Conservation (phyloP, 2,797 vertebrate genomes). For the Mergus octosetaceus region DNA sequence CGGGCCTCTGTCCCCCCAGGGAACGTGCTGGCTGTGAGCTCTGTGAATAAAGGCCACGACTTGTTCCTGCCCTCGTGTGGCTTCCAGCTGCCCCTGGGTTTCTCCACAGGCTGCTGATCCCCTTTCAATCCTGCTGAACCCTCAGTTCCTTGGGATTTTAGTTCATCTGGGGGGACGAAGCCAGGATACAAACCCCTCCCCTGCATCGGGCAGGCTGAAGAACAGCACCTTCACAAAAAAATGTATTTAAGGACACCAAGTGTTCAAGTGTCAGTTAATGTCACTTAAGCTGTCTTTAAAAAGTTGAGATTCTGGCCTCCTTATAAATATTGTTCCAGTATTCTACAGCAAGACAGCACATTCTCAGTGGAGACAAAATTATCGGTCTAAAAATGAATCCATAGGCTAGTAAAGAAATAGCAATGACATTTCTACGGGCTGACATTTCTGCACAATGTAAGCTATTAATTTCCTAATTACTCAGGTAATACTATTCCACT, state of each 20-base stretch:
- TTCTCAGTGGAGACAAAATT: not conserved
- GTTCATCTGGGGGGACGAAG: not conserved
- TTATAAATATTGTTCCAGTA: not conserved
- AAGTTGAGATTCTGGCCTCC: not conserved
- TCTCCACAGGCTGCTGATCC: not conserved
- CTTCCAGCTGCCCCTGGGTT: fast-evolving
- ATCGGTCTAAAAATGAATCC: not conserved
- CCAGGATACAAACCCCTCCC: not conserved
- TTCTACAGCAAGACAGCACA: not conserved
- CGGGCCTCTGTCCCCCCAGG: not conserved
- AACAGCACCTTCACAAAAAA: not conserved
- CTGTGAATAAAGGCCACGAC: not conserved
- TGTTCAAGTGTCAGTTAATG: not conserved
- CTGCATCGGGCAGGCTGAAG: not conserved
- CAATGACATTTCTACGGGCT: not conserved
- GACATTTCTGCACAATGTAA: not conserved
- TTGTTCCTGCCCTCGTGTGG: not conserved
- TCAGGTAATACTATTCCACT: not conserved
- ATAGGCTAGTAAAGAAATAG: not conserved
- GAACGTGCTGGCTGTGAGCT: fast-evolving
- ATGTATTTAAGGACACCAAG: not conserved
- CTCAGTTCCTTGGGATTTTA: not conserved
- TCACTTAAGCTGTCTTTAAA: not conserved
- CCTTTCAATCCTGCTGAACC: fast-evolving
- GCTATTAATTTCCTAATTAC: constrained; percentile 52